These are phyloP conservation scores for Leptinotarsa tumamoca DNA, from an alignment of 2,888 invertebrate species.

Conservation along the genomic window DNA sequence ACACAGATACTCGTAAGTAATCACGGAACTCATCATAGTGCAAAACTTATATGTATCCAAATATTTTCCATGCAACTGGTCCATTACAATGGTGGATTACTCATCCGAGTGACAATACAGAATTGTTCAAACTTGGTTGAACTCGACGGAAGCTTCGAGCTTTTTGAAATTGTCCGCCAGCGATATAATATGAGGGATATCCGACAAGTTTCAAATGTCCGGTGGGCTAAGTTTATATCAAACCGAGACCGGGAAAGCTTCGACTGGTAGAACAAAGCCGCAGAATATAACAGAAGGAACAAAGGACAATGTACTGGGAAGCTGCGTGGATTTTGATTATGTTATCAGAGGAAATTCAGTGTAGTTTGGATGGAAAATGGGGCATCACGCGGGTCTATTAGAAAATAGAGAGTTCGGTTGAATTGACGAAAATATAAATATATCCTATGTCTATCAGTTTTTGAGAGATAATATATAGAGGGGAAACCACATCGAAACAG, in stretches of 20 bases:
- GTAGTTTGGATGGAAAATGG: background rate
- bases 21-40: too few species aligned
- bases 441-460: too few species aligned
- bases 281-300: constrained; percentile 5
- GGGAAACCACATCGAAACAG: too few species aligned
- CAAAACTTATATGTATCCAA: background rate
- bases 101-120: background rate
- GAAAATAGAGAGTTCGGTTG: too few species aligned
- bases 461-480: too few species aligned
- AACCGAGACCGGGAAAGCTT: background rate
- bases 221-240: constrained; percentile 19
- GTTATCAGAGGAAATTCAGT: background rate
- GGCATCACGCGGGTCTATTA: too few species aligned
- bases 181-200: constrained; percentile 18
- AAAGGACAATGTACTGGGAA: background rate
- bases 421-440: too few species aligned
- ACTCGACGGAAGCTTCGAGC: constrained; percentile 5
- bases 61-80: background rate
- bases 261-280: constrained; percentile 1
- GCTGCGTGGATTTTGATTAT: background rate
- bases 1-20: too few species aligned
- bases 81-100: background rate
- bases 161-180: constrained; percentile 15
- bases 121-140: constrained; percentile 13
- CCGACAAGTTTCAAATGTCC: constrained; percentile 24